These are phyloP conservation scores for Anas bernieri DNA, from an alignment of 2,797 vertebrate genomes.

Conservation along the genomic window DNA sequence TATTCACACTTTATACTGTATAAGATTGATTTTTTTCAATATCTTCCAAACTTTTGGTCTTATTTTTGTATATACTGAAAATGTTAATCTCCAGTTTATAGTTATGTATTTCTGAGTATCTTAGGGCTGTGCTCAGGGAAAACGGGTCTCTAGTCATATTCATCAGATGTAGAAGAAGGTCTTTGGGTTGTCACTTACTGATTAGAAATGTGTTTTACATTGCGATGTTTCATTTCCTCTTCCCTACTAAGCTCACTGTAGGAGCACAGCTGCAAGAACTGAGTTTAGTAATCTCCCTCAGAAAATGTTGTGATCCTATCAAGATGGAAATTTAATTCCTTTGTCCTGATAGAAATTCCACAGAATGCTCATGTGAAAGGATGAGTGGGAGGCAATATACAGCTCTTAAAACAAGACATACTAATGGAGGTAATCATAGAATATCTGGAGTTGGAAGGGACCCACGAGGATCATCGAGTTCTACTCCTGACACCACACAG, in stretches of 20 bases:
- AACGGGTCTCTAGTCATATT: neutral
- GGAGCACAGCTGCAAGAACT: neutral
- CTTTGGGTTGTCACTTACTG: neutral
- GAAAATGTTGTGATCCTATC: conserved; percentile 12
- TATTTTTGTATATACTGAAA: conserved; percentile 3
- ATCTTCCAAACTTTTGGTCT: neutral
- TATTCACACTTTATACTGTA: neutral
- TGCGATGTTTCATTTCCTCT: conserved; percentile 20
- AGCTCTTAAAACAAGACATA: neutral
- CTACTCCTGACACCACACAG: too few relatives aligned
- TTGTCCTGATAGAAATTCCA: neutral
- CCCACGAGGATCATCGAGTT: too few relatives aligned
- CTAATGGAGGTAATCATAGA: neutral
- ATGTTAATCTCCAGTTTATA: neutral
- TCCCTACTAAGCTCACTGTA: neutral
- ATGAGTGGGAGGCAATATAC: neutral
- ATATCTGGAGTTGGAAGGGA: too few relatives aligned
- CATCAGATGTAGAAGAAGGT: neutral
- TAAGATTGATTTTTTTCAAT: neutral
- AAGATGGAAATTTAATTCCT: neutral
- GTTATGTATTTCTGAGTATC: neutral
- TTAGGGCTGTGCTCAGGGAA: neutral
- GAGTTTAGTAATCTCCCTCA: neutral
- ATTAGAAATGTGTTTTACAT: neutral
- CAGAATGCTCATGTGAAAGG: neutral